These are phyloP conservation scores for Vipera latastei DNA, from an alignment of 2,797 vertebrate species.

Conservation along the genomic window DNA sequence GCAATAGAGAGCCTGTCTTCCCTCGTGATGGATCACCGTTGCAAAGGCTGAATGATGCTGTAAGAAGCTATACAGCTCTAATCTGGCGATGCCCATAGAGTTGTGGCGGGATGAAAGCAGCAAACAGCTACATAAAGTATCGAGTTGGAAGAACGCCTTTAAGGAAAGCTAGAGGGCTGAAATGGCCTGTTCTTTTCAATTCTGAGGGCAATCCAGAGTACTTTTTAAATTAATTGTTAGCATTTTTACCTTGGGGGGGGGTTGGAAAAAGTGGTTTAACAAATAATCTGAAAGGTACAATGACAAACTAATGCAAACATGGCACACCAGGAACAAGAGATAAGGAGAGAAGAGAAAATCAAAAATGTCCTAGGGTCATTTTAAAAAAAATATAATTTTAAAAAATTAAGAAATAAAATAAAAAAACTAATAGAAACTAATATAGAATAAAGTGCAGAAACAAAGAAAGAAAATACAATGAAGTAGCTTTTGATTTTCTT, in stretches of 20 bases:
- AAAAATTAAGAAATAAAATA: background rate
- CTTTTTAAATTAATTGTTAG: background rate
- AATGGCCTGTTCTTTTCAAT: background rate
- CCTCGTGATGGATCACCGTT: background rate
- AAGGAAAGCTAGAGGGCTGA: background rate
- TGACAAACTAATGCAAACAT: background rate
- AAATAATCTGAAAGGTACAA: background rate
- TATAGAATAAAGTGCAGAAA: background rate
- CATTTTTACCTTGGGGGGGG: background rate
- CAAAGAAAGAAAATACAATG: background rate
- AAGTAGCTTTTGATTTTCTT: background rate
- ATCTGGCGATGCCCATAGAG: background rate
- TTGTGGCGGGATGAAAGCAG: background rate
- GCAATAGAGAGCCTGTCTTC: background rate
- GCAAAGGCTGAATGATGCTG: background rate
- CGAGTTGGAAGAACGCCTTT: background rate
- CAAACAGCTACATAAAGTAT: background rate
- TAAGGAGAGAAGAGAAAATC: background rate
- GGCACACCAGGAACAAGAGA: background rate
- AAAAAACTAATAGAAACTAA: background rate
- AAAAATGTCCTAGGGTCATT: background rate
- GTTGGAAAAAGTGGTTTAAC: background rate
- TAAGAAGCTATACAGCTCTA: background rate
- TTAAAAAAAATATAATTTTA: background rate
- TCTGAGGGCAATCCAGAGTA: background rate